Evolutionary conservation across 2,888 invertebrate species (phyloP).

Genomic region (Protodeltote pygarga): DNA sequence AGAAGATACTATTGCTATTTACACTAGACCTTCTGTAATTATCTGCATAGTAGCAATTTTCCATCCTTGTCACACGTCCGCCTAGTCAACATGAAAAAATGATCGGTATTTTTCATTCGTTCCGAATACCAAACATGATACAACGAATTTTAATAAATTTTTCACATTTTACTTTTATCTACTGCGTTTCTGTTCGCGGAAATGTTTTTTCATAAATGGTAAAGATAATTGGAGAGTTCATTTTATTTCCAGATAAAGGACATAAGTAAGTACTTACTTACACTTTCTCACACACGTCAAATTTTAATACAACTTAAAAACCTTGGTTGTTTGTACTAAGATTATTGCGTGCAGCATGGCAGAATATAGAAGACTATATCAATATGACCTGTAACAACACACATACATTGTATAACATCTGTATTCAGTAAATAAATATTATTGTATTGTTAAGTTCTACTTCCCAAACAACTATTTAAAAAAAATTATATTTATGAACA

Average conservation of each 20-base stretch:
- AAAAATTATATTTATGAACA: no score
- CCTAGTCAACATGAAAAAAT: conserved; percentile 42
- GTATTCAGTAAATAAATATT: no score
- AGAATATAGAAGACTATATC: no score
- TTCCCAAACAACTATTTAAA: no score
- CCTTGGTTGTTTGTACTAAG: no score
- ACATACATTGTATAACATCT: no score
- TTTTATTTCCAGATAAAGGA: not conserved
- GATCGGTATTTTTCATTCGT: conserved; percentile 60
- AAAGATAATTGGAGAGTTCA: no score
- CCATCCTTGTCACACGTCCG: conserved; percentile 34
- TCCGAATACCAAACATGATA: conserved; percentile 51
- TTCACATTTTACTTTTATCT: conserved; percentile 31
- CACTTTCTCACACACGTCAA: no score
- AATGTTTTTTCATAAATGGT: conserved; percentile 9
- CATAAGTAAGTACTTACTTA: not conserved
- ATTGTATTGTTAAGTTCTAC: no score
- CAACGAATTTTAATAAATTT: conserved; percentile 53
- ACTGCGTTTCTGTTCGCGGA: conserved; percentile 3
- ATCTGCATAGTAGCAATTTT: not conserved
- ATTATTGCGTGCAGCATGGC: no score
- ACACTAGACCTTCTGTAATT: conserved; percentile 2
- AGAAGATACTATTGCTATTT: not conserved
- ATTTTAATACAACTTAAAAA: no score
- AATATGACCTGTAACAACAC: no score